These are phyloP conservation scores for Anniella stebbinsi DNA, from an alignment of 2,797 vertebrate genomes.

Conservation along the genomic window DNA sequence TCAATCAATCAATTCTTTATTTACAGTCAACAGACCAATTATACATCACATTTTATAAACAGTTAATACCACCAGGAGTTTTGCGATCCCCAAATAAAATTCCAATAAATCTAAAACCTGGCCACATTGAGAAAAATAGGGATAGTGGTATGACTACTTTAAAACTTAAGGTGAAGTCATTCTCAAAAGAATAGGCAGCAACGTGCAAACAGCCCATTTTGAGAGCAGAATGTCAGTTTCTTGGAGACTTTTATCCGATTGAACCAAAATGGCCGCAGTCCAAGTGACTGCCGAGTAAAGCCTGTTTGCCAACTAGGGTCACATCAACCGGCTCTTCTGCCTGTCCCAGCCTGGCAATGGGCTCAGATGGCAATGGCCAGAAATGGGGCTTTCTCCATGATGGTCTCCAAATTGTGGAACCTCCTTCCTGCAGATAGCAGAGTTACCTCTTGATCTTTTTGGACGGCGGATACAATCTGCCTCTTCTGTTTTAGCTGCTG, in stretches of 20 bases:
- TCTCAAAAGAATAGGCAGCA: too few species aligned
- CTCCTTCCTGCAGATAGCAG: neutral
- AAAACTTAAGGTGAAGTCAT: too few species aligned
- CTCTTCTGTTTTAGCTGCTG: neutral
- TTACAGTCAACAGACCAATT: too few species aligned
- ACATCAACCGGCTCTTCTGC: too few species aligned
- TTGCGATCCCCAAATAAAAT: too few species aligned
- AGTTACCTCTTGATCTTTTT: neutral
- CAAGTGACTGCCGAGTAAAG: neutral
- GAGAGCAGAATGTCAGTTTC: neutral
- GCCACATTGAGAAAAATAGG: too few species aligned
- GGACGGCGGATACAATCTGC: neutral
- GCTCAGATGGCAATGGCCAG: neutral
- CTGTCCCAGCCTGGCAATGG: neutral
- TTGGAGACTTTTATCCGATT: neutral
- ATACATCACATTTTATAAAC: too few species aligned
- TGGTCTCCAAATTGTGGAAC: neutral
- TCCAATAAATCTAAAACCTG: too few species aligned
- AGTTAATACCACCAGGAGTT: too few species aligned
- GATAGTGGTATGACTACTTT: too few species aligned
- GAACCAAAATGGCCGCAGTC: neutral
- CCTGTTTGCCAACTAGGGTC: too few species aligned
- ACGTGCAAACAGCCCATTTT: neutral
- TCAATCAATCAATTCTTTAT: too few species aligned
- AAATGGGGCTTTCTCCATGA: neutral